phyloP scores from a whole-genome alignment of 2,113 vertebrate species.

The Bufo gargarizans region DNA sequence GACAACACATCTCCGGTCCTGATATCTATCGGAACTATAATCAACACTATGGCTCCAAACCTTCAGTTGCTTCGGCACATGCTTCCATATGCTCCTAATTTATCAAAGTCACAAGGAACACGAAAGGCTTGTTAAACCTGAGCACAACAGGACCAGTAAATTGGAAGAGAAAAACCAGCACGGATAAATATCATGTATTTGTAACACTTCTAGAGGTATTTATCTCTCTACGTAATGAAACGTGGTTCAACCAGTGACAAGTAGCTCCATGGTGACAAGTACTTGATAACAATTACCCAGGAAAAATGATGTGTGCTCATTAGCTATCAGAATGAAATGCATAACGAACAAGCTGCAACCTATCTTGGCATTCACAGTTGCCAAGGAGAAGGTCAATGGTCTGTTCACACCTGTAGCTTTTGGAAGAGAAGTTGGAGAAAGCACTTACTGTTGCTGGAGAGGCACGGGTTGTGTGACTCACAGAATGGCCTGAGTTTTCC shows the following conservation, averaged over 20 bases:
- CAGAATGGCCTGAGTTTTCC: slow-evolving; percentile 83
- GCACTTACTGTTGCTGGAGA: slow-evolving; percentile 83
- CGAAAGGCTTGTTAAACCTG: slow-evolving; percentile 13
- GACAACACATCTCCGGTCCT: neutral
- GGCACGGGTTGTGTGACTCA: slow-evolving; percentile 81
- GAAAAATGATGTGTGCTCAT: slow-evolving; percentile 38
- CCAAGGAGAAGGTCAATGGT: slow-evolving; percentile 37
- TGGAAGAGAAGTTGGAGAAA: slow-evolving; percentile 59
- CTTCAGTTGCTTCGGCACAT: neutral
- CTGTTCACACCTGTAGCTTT: slow-evolving; percentile 16
- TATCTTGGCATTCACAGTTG: slow-evolving; percentile 19
- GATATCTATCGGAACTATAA: slow-evolving; percentile 1
- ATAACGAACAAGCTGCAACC: neutral
- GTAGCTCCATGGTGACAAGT: slow-evolving; percentile 26
- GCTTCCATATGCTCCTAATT: neutral
- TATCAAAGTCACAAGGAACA: slow-evolving; percentile 5
- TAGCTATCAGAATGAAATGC: slow-evolving; percentile 21
- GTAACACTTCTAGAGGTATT: neutral
- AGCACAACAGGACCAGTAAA: neutral
- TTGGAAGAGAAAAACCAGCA: neutral
- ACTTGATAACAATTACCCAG: slow-evolving; percentile 35
- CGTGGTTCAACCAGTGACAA: slow-evolving; percentile 24
- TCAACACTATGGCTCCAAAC: neutral
- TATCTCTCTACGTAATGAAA: neutral
- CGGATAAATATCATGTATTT: slow-evolving; percentile 27